Evolutionary conservation across 2,113 vertebrate species (phyloP), one percentile per base, ranked within the genome.

Genomic region (Xenopus laevis): DNA sequence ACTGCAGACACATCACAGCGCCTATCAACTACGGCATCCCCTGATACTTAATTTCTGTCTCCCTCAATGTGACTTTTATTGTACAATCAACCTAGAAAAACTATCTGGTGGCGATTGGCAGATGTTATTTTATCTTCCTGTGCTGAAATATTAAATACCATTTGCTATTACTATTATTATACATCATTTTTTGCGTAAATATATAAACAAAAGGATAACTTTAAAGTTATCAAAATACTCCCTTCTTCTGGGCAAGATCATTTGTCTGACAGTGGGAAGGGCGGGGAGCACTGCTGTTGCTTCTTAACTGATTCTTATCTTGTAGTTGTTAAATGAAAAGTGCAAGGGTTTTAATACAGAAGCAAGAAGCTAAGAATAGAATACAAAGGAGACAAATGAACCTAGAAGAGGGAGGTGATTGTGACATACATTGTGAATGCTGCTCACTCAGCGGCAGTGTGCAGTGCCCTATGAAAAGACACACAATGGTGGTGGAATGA

Each of bases 361-460:
- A 27, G 21, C 58, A 60, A 60, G 18, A 11, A 23, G 58, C 58
- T 60, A 23, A 60, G 20, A 60, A 60, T 9, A 16, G 18, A 60
- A 23, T 23, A 60, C 58, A 60, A 60, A 60, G 21, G 58, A 60
- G 9, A 23, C 58, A 21, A 60, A 23, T 60, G 58, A 60, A 60
- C 58, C 58, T 11, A 60, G 58, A 60, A 23, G 58, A 55, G 21
- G 58, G 21, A 60, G 58, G 58, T 60, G 58, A 15, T 21, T 60
- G 10, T 60, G 58, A 55, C 53, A 20, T 23, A 46, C 20, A 47
- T 40, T 20, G 13, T 30, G 63, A n/a, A 65, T 55, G 30, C 3
- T 10, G 5, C 60, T 64, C 7, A 73, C 30, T 58, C 71, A 73
- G 52, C n/a, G 46, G n/a, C 52, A 45, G 50, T 46, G n/a, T 30